These are phyloP conservation scores for Tinamus guttatus DNA, from an alignment of 2,113 vertebrate genomes.

Conservation along the genomic window DNA sequence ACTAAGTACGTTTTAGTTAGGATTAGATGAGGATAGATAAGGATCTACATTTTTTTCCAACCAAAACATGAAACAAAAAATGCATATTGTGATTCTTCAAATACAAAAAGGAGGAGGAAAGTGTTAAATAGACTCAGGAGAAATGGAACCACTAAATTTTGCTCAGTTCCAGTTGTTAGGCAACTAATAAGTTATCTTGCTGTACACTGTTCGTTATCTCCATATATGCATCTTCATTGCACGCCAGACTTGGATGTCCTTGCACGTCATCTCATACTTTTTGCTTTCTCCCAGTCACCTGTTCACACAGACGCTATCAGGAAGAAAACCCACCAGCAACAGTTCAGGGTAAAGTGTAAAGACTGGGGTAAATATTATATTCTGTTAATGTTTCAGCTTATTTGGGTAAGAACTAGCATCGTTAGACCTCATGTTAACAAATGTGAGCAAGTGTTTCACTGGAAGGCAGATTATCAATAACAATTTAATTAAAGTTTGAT, in stretches of 20 bases:
- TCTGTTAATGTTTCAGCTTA: neutral
- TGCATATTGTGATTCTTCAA: neutral
- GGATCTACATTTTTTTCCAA: neutral
- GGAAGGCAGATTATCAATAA: constrained; percentile 49
- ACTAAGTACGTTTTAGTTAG: neutral
- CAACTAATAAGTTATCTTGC: neutral
- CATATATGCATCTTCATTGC: neutral
- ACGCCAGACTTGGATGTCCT: neutral
- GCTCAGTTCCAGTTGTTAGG: neutral
- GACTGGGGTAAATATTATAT: neutral
- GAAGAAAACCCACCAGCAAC: neutral
- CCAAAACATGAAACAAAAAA: neutral
- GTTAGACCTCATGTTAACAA: neutral
- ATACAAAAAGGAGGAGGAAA: neutral
- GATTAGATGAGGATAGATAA: neutral
- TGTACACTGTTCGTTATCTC: neutral
- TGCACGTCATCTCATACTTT: neutral
- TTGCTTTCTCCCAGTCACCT: neutral
- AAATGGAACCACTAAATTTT: neutral
- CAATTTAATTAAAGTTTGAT: constrained; percentile 43
- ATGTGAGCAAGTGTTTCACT: neutral
- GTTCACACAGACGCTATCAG: neutral
- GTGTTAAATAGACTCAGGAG: neutral
- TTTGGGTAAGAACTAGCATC: neutral
- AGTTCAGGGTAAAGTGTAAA: neutral